Percentiles rank a stretch among this genome's conserved stretches.
These are phyloP conservation scores for Cheilosia soror DNA, from an alignment of 2,888 invertebrate genomes.

Conservation along the genomic window DNA sequence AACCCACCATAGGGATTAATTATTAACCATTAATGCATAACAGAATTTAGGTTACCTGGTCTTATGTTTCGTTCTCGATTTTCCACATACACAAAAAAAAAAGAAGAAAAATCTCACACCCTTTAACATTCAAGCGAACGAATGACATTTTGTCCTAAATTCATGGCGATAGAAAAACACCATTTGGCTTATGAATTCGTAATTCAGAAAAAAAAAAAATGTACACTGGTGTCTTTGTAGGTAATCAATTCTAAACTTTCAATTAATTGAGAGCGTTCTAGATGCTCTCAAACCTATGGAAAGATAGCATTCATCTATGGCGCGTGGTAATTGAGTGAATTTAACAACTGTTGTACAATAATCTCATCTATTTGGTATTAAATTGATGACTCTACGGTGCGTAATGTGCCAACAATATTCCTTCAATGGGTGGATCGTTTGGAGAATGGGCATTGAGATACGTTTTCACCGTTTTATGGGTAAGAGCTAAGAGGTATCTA, in stretches of 20 bases:
- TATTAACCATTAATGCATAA: conserved; percentile 68
- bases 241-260: conserved; percentile 31
- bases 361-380: conserved; percentile 22
- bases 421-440: conserved; percentile 29
- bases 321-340: conserved; percentile 17
- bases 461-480: not conserved
- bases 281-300: conserved; percentile 9
- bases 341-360: conserved; percentile 31
- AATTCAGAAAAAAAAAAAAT: conserved; percentile 8
- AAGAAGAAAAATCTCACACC: not conserved
- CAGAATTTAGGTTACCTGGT: conserved; percentile 66
- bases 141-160: conserved; percentile 43
- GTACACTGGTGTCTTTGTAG: conserved; percentile 5
- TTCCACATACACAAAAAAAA: not conserved
- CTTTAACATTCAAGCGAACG: not conserved
- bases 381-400: conserved; percentile 14
- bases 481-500: too few species aligned
- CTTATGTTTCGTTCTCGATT: conserved; percentile 11
- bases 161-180: conserved; percentile 50
- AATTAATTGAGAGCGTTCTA: conserved; percentile 20
- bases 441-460: conserved; percentile 18
- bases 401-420: conserved; percentile 38
- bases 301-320: conserved; percentile 8
- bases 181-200: conserved; percentile 48
- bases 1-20: conserved; percentile 52